phyloP scores from a whole-genome alignment of 2,797 vertebrate species.

The Xerus rutilus region DNA sequence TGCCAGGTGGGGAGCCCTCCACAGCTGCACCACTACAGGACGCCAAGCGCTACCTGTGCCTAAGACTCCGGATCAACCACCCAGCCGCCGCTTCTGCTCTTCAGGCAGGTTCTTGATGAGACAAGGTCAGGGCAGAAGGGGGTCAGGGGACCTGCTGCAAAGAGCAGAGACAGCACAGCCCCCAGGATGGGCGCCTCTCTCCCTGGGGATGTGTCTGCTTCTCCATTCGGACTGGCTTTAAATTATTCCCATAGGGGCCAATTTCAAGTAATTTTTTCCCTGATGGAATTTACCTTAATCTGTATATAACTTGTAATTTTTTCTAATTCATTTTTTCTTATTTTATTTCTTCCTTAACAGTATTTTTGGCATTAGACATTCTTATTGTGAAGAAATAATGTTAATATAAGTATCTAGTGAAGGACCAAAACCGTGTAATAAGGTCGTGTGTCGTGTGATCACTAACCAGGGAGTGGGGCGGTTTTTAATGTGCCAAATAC shows the following conservation, averaged over 20 bases:
- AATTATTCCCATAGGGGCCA: slow-evolving; percentile 89
- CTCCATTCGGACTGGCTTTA: slow-evolving; percentile 80
- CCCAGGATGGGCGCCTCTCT: slow-evolving; percentile 2
- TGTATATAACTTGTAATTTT: slow-evolving; percentile 93
- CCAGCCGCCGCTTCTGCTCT: neutral
- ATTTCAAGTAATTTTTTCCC: slow-evolving; percentile 85
- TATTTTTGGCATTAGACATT: slow-evolving; percentile 93
- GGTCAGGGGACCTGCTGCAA: neutral
- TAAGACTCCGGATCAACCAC: slow-evolving; percentile 47
- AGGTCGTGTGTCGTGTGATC: slow-evolving; percentile 92
- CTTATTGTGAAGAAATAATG: slow-evolving; percentile 93
- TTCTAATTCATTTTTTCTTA: slow-evolving; percentile 89
- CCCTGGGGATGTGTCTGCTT: slow-evolving; percentile 67
- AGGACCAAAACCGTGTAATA: slow-evolving; percentile 96
- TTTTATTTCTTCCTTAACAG: slow-evolving; percentile 94
- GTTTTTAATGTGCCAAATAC: slow-evolving; percentile 95
- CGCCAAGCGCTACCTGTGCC: slow-evolving; percentile 47
- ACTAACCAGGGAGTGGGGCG: slow-evolving; percentile 91
- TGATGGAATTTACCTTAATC: slow-evolving; percentile 88
- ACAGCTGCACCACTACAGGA: neutral
- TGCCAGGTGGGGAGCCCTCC: accelerated
- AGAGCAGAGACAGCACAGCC: slow-evolving; percentile 24
- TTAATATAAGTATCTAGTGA: slow-evolving; percentile 97
- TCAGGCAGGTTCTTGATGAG: slow-evolving; percentile 42
- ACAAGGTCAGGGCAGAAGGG: neutral